Conservation (phyloP, 2,888 invertebrate species). For the Phragmatobia fuliginosa region DNA sequence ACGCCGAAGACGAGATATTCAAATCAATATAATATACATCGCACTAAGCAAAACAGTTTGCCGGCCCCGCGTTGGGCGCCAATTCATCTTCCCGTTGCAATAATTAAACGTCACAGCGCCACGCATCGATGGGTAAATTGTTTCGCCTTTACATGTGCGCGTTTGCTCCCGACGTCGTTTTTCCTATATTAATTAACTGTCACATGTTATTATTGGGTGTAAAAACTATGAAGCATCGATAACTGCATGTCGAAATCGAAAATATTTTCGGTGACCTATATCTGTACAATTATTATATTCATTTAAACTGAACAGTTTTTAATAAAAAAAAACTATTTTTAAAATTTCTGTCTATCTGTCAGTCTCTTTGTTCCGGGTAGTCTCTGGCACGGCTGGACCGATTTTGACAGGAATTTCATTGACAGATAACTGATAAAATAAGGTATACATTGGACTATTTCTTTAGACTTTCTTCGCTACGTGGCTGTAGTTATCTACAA, state of each 20-base stretch:
- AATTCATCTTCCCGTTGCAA: constrained; percentile 53
- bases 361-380: too few relatives aligned
- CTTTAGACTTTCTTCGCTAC: too few relatives aligned
- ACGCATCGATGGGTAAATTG: constrained; percentile 57
- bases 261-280: too few relatives aligned
- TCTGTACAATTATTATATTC: too few relatives aligned
- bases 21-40: constrained; percentile 12
- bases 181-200: constrained; percentile 48
- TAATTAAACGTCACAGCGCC: constrained; percentile 60
- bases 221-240: constrained; percentile 30
- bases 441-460: too few relatives aligned
- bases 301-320: too few relatives aligned
- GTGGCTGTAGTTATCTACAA: too few relatives aligned
- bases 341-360: too few relatives aligned
- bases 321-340: too few relatives aligned
- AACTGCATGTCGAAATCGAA: neutral
- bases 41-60: constrained; percentile 29
- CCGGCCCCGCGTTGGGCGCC: constrained; percentile 40
- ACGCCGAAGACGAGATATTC: neutral
- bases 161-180: constrained; percentile 44
- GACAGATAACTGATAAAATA: too few relatives aligned
- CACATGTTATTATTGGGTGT: constrained; percentile 36
- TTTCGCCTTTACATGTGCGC: constrained; percentile 47
- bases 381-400: too few relatives aligned
- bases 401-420: too few relatives aligned